These are phyloP conservation scores for Crossocerus cetratus DNA, from an alignment of 2,888 invertebrate species.

Conservation along the genomic window DNA sequence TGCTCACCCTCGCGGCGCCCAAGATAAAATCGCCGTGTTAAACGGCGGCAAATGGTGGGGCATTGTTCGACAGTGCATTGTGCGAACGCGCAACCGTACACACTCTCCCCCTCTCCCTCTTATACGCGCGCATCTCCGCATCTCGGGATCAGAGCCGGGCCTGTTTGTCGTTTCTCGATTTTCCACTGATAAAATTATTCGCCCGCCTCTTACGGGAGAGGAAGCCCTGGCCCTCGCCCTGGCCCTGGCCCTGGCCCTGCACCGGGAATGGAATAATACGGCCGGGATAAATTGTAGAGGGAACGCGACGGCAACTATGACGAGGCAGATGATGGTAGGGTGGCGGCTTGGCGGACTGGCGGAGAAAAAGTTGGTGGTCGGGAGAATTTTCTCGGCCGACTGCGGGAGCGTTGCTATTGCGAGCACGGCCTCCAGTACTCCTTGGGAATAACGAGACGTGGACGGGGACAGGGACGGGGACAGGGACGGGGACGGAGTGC, in stretches of 20 bases:
- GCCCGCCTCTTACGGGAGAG: conserved; percentile 26
- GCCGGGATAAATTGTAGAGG: no score
- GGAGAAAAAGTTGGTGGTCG: no score
- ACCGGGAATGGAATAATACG: no score
- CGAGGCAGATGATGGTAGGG: conserved; percentile 47
- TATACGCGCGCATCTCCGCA: conserved; percentile 18
- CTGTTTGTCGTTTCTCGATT: conserved; percentile 51
- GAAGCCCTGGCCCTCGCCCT: conserved; percentile 5
- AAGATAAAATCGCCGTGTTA: conserved; percentile 56
- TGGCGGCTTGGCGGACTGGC: conserved; percentile 1
- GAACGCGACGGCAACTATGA: conserved; percentile 43
- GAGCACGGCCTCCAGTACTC: conserved; percentile 46
- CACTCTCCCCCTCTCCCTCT: no score
- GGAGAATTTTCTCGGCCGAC: conserved; percentile 21
- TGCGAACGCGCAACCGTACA: conserved; percentile 59
- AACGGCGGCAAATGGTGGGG: conserved; percentile 54
- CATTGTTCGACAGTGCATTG: conserved; percentile 62
- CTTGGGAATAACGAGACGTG: conserved; percentile 46
- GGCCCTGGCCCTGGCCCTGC: not conserved
- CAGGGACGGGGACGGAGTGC: conserved; percentile 34
- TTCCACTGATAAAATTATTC: conserved; percentile 56
- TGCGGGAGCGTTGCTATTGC: conserved; percentile 50
- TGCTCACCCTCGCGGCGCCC: conserved; percentile 21
- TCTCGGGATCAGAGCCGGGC: not conserved
- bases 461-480: no score